Conservation (phyloP, 1,140 invertebrate species). For the Druon quercuslanigerum region DNA sequence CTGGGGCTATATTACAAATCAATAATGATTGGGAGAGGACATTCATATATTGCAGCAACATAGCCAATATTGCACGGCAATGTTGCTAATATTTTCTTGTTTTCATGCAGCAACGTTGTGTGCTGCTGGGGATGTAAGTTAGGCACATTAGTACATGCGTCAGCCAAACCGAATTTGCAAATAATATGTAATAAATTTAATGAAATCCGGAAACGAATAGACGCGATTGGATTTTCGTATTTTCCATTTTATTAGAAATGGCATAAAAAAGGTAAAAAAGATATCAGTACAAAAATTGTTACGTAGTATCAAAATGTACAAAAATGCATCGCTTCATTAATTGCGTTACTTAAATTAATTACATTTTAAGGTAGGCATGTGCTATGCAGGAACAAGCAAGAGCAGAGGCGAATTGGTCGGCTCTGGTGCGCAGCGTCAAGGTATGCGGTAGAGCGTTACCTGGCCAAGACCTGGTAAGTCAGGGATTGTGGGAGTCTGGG, state of each 20-base stretch:
- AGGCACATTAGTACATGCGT: no score
- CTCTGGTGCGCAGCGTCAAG: slow-evolving; percentile 61
- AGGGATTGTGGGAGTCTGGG: slow-evolving; percentile 62
- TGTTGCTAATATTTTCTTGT: no score
- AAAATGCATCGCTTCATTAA: slow-evolving; percentile 63
- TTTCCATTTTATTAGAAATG: background rate
- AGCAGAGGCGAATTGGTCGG: slow-evolving; percentile 50
- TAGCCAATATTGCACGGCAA: no score
- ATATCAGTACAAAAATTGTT: slow-evolving; percentile 58
- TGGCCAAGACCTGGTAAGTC: slow-evolving; percentile 71
- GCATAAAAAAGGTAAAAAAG: slow-evolving; percentile 50
- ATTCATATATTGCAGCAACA: no score
- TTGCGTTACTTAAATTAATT: slow-evolving; percentile 50
- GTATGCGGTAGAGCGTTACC: slow-evolving; percentile 75
- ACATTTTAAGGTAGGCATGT: slow-evolving; percentile 45
- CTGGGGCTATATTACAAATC: no score
- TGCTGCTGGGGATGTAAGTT: no score
- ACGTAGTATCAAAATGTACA: slow-evolving; percentile 62
- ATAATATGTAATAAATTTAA: no score
- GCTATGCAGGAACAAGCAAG: slow-evolving; percentile 47
- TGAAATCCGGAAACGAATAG: background rate
- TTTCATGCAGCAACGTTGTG: no score
- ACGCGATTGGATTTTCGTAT: background rate
- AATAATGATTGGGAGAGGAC: no score
- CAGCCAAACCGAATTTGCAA: no score